Percentiles rank a stretch among this genome's conserved stretches.
Conservation (phyloP, 2,888 invertebrate genomes). For the Melanostoma mellinum region DNA sequence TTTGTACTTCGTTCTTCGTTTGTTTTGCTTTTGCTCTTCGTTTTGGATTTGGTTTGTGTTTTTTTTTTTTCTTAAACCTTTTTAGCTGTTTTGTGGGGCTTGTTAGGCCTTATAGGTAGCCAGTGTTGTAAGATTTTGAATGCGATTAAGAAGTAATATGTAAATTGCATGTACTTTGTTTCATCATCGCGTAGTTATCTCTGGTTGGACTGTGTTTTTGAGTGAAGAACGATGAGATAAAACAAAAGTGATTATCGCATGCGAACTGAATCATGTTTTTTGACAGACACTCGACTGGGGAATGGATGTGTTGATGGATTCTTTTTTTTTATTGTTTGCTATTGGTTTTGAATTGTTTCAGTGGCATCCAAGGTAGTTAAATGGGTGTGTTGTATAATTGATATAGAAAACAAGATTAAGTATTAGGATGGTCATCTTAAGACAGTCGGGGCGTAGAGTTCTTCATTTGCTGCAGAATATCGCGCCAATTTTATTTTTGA, state of each 20-base stretch:
- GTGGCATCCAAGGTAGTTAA: no score
- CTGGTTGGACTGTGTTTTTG: neutral
- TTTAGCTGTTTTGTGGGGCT: conserved; percentile 4
- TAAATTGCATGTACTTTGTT: conserved; percentile 66
- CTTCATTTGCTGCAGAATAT: no score
- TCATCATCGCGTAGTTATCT: conserved; percentile 38
- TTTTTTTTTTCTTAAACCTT: neutral
- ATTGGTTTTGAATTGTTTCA: no score
- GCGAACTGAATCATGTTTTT: conserved; percentile 60
- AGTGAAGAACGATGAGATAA: conserved; percentile 41
- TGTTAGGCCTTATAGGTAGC: conserved; percentile 40
- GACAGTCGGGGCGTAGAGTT: no score
- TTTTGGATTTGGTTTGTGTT: neutral
- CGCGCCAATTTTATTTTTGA: no score
- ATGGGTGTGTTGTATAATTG: no score
- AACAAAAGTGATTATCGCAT: conserved; percentile 61
- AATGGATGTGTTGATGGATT: conserved; percentile 7
- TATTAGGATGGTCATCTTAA: no score
- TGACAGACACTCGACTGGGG: conserved; percentile 42
- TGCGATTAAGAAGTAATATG: conserved; percentile 62
- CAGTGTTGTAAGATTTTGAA: conserved; percentile 56
- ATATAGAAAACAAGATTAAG: no score
- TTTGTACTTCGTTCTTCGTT: neutral
- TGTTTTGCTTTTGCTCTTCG: neutral
- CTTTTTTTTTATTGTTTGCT: no score